These are phyloP conservation scores for Hypotaenidia okinawae DNA, from an alignment of 2,797 vertebrate species.

Conservation along the genomic window DNA sequence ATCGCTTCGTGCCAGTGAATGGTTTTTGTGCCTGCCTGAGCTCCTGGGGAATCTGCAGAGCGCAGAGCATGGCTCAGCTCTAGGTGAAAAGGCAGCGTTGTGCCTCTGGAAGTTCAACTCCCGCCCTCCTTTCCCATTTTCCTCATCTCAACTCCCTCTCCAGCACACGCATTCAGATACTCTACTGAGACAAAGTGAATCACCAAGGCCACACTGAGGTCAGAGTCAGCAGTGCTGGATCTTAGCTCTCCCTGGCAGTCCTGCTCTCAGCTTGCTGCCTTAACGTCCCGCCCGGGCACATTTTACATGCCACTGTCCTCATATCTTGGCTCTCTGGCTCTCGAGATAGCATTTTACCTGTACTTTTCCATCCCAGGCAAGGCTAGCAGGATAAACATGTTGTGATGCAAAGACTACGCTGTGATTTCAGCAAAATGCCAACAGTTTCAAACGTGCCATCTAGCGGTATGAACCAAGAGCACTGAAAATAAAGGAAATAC, in stretches of 20 bases:
- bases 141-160: neutral
- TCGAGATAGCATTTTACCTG: constrained; percentile 15
- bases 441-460: constrained; percentile 46
- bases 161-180: neutral
- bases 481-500: neutral
- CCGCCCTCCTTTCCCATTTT: neutral
- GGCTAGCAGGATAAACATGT: neutral
- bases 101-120: accelerated
- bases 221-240: neutral
- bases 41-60: accelerated
- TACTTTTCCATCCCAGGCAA: constrained; percentile 39
- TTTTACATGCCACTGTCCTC: neutral
- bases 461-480: constrained; percentile 2
- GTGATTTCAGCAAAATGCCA: neutral
- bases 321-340: neutral
- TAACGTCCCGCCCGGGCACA: accelerated
- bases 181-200: neutral
- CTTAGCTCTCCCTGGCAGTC: neutral
- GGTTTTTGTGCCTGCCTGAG: neutral
- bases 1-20: accelerated
- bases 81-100: accelerated
- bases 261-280: neutral
- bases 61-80: neutral
- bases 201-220: too few relatives aligned
- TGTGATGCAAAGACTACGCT: neutral